Evolutionary conservation across 2,888 invertebrate genomes (phyloP).

Genomic region (Hydrotaea diabolus): DNA sequence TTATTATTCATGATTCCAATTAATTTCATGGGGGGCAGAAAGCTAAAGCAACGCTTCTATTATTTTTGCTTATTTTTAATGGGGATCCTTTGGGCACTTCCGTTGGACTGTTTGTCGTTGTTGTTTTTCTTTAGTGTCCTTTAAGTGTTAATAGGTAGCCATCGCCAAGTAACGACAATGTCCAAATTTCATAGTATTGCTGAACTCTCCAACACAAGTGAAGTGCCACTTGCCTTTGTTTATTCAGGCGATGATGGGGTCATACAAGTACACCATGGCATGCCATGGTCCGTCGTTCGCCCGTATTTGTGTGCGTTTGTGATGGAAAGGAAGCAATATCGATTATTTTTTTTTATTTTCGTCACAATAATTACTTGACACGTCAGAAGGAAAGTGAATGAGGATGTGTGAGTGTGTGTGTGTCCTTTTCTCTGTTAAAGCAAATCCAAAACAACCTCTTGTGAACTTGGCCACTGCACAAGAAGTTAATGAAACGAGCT

Average conservation of each 20-base stretch:
- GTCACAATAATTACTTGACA: conserved; percentile 9
- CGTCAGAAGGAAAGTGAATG: too few relatives aligned
- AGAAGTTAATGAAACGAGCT: neutral
- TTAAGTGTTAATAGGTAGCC: neutral
- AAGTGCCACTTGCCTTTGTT: conserved; percentile 47
- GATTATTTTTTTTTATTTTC: conserved; percentile 24
- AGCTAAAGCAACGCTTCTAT: too few relatives aligned
- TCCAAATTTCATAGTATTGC: neutral
- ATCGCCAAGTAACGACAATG: conserved; percentile 1
- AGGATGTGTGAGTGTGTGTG: neutral
- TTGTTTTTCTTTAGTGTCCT: neutral
- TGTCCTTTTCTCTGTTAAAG: neutral
- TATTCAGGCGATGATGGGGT: conserved; percentile 52
- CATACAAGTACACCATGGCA: conserved; percentile 43
- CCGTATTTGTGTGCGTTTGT: neutral
- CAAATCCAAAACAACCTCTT: conserved; percentile 8
- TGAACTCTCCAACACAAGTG: conserved; percentile 3
- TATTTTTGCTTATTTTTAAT: too few relatives aligned
- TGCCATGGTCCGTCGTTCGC: neutral
- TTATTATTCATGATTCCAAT: too few relatives aligned
- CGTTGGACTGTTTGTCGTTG: neutral
- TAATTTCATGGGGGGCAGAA: too few relatives aligned
- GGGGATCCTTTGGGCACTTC: neutral
- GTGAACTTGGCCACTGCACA: neutral
- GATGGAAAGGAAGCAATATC: conserved; percentile 12